Conservation (phyloP, 2,888 invertebrate genomes). For the Phytoseiulus persimilis region DNA sequence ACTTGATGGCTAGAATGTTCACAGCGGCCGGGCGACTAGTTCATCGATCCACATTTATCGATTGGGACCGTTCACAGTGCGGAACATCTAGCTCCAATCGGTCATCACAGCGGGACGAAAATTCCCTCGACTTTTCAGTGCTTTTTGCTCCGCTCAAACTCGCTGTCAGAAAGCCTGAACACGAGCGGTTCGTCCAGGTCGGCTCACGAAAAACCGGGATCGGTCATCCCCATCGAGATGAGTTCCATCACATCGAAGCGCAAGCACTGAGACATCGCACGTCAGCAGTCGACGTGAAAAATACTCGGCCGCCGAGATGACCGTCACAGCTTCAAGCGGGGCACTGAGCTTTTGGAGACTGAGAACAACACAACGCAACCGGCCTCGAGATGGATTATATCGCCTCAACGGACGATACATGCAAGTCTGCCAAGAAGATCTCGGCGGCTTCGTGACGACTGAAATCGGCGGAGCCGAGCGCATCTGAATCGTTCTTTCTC, state of each 20-base stretch:
- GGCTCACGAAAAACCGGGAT: background rate
- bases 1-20: too few species aligned
- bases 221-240: background rate
- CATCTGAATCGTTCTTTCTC: too few species aligned
- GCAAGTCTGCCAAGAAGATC: background rate
- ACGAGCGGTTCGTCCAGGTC: too few species aligned
- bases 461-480: background rate
- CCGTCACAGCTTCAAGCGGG: background rate
- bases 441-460: background rate
- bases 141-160: background rate
- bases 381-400: background rate
- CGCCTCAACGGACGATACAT: background rate
- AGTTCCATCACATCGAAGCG: background rate
- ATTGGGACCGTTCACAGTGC: background rate
- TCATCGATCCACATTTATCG: background rate
- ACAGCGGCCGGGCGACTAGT: background rate
- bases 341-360: background rate
- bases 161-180: background rate
- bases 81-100: background rate
- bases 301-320: background rate
- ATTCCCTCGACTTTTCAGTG: too few species aligned
- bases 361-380: background rate
- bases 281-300: too few species aligned
- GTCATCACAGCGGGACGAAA: background rate
- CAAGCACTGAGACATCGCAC: background rate